Conservation (phyloP, 1,140 invertebrate species). For the Ooceraea biroi region DNA sequence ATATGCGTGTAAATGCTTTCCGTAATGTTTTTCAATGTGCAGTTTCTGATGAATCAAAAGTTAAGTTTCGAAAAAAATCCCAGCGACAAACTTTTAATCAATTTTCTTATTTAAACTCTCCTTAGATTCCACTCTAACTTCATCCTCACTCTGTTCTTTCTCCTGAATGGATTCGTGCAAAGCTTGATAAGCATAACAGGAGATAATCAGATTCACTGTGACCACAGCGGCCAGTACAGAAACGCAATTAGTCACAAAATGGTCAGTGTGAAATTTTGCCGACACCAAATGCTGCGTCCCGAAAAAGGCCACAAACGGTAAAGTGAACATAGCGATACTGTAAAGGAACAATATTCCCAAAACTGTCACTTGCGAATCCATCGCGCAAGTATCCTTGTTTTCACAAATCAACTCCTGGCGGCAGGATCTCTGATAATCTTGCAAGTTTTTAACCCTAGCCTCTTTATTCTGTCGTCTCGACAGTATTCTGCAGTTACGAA, state of each 20-base stretch:
- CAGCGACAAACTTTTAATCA: constrained; percentile 5
- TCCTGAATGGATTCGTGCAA: constrained; percentile 89
- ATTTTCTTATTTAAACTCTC: constrained; percentile 66
- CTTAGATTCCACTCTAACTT: constrained; percentile 32
- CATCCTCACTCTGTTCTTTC: constrained; percentile 28
- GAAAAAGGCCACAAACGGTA: constrained; percentile 92
- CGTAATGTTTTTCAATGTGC: too few species aligned
- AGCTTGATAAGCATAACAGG: constrained; percentile 92
- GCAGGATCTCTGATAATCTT: constrained; percentile 59
- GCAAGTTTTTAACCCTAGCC: constrained; percentile 73
- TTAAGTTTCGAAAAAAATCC: too few species aligned
- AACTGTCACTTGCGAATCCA: constrained; percentile 81
- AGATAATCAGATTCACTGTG: constrained; percentile 92
- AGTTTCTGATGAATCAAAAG: too few species aligned
- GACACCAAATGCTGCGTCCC: constrained; percentile 88
- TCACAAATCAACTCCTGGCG: constrained; percentile 40
- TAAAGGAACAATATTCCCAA: constrained; percentile 91
- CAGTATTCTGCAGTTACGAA: constrained; percentile 83
- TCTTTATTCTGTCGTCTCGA: constrained; percentile 71
- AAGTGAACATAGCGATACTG: constrained; percentile 93
- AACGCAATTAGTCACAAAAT: constrained; percentile 89
- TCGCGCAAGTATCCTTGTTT: constrained; percentile 65
- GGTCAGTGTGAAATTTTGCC: constrained; percentile 88
- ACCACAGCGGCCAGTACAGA: constrained; percentile 92
- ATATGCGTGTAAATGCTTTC: too few species aligned